Evolutionary conservation across 2,888 invertebrate species (phyloP).

Genomic region (Mellilla xanthometata): DNA sequence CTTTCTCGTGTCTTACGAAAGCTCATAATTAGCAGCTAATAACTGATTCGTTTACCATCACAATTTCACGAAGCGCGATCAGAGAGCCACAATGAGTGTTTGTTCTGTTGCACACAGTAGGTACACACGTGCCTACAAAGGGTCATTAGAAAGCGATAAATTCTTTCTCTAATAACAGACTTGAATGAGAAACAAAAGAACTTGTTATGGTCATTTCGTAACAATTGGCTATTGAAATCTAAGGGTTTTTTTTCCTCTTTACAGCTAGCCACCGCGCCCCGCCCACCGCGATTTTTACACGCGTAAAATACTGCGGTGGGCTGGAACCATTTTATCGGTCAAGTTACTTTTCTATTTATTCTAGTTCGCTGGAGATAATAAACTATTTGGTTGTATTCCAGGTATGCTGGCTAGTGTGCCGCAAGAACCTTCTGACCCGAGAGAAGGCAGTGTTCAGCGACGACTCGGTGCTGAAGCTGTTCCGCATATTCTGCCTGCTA

Average conservation of each 20-base stretch:
- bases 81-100: conserved; percentile 4
- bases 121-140: conserved; percentile 2
- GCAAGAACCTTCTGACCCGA: conserved; percentile 83
- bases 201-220: not conserved
- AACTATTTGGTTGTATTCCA: conserved; percentile 33
- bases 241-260: no score
- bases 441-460: conserved; percentile 84
- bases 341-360: no score
- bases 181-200: conserved; percentile 5
- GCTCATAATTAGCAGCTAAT: not conserved
- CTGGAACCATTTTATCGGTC: no score
- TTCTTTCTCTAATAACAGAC: conserved; percentile 2
- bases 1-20: not conserved
- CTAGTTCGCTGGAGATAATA: not conserved
- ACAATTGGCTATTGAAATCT: no score
- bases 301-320: no score
- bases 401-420: conserved; percentile 91
- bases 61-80: conserved; percentile 5
- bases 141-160: conserved; percentile 20
- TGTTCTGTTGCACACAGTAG: conserved; percentile 1
- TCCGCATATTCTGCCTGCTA: conserved; percentile 90
- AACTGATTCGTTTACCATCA: not conserved
- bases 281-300: no score
- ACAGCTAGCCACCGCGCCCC: no score
- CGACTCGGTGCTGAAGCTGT: conserved; percentile 87